Conservation (phyloP, 2,888 invertebrate species). For the Esperia sulphurella region DNA sequence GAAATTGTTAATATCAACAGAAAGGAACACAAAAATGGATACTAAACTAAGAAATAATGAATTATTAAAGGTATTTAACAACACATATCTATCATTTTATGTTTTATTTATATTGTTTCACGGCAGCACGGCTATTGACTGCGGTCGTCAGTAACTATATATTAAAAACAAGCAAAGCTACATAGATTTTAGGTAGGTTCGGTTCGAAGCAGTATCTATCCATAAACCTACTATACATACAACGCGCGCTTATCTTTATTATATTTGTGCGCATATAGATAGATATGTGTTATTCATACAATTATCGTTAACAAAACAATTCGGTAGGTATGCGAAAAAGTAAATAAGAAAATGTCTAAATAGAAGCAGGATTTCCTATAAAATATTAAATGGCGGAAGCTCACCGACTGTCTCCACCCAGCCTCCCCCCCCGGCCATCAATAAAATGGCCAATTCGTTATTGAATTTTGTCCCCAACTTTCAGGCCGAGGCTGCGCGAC, state of each 20-base stretch:
- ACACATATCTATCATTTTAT: neutral
- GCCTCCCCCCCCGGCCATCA: slow-evolving; percentile 75
- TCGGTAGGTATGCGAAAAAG: slow-evolving; percentile 30
- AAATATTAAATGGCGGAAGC: slow-evolving; percentile 72
- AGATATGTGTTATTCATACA: slow-evolving; percentile 13
- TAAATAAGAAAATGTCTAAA: slow-evolving; percentile 52
- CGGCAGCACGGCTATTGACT: too few species aligned
- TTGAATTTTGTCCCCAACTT: slow-evolving; percentile 76
- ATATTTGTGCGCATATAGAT: slow-evolving; percentile 27
- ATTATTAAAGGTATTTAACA: neutral
- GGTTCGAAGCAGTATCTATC: slow-evolving; percentile 12
- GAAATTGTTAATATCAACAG: slow-evolving; percentile 6
- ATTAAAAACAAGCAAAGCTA: slow-evolving; percentile 1
- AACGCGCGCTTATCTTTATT: slow-evolving; percentile 26
- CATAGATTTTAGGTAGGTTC: neutral
- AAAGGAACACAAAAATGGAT: slow-evolving; percentile 3
- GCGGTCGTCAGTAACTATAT: slow-evolving; percentile 1
- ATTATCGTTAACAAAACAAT: slow-evolving; percentile 25
- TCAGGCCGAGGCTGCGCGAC: slow-evolving; percentile 68
- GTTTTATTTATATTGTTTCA: too few species aligned
- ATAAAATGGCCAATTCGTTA: slow-evolving; percentile 80
- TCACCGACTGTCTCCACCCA: slow-evolving; percentile 73
- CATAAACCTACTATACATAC: slow-evolving; percentile 22
- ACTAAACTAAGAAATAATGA: slow-evolving; percentile 1
- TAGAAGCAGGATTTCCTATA: slow-evolving; percentile 39